Conservation (phyloP, 92 coral and sea anemone species). For the Virgularia gustaviana region DNA sequence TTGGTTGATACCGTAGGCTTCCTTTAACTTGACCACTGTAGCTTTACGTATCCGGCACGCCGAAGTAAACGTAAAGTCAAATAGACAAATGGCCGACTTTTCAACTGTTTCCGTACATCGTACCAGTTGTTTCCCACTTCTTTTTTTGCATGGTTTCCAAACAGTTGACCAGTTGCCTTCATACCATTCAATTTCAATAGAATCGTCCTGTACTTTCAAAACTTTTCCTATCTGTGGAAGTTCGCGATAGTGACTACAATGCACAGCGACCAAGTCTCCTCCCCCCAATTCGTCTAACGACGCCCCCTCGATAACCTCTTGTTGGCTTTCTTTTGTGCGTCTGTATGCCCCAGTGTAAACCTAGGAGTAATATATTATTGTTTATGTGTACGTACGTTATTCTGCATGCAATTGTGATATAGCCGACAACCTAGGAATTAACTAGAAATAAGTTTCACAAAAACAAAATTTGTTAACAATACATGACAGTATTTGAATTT, state of each 20-base stretch:
- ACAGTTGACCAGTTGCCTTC: neutral
- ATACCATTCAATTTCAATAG: neutral
- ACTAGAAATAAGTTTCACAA: too few species aligned
- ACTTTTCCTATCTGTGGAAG: neutral
- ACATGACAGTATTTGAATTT: too few species aligned
- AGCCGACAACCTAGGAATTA: too few species aligned
- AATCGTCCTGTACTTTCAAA: neutral
- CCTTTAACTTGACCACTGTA: too few species aligned
- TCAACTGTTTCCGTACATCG: neutral
- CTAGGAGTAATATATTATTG: too few species aligned
- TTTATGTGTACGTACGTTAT: too few species aligned
- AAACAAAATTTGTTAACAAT: too few species aligned
- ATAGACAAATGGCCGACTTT: neutral
- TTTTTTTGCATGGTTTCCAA: neutral
- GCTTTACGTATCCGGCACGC: too few species aligned
- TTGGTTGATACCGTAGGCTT: too few species aligned
- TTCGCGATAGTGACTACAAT: neutral
- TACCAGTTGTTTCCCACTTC: neutral
- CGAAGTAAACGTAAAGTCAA: too few species aligned
- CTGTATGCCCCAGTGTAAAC: constrained; percentile 46
- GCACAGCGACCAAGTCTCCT: neutral
- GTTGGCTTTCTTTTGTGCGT: constrained; percentile 29
- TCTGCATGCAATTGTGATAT: too few species aligned
- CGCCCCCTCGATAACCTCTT: constrained; percentile 29
- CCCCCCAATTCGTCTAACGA: neutral